Evolutionary conservation across 2,113 vertebrate genomes (phyloP).

Genomic region (Chaetops frenatus): DNA sequence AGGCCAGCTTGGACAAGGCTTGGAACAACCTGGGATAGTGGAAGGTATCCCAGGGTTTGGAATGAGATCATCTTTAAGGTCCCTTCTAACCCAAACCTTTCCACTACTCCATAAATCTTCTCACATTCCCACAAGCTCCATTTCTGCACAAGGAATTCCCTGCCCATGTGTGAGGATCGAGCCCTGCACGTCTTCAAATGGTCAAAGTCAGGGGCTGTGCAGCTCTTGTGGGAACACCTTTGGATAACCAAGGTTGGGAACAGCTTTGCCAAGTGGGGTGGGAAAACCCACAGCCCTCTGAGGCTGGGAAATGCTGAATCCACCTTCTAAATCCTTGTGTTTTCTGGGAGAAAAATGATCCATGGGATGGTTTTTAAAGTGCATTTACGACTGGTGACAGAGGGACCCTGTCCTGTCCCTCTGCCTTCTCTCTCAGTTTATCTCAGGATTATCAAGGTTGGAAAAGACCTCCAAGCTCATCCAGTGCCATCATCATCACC

Average conservation of each 20-base stretch:
- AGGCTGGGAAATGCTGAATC: neutral
- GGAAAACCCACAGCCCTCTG: neutral
- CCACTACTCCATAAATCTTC: neutral
- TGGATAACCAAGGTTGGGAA: neutral
- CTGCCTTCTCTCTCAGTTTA: neutral
- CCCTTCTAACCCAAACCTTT: neutral
- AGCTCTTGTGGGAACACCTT: neutral
- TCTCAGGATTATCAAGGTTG: neutral
- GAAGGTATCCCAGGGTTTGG: neutral
- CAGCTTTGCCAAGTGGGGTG: neutral
- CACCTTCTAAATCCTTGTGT: neutral
- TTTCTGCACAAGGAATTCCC: neutral
- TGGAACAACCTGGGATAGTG: neutral
- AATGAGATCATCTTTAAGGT: accelerated
- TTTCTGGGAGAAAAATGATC: neutral
- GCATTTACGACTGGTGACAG: neutral
- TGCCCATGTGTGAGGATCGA: neutral
- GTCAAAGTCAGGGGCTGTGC: neutral
- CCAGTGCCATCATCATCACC: neutral
- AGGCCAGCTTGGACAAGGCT: neutral
- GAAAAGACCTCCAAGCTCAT: neutral
- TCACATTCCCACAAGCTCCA: neutral
- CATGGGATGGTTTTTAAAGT: neutral
- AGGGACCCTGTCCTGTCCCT: neutral
- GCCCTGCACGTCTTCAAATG: neutral